Evolutionary conservation across 2,888 invertebrate genomes (phyloP), one percentile per base, ranked within the genome.

Genomic region (Drosophila falleni): DNA sequence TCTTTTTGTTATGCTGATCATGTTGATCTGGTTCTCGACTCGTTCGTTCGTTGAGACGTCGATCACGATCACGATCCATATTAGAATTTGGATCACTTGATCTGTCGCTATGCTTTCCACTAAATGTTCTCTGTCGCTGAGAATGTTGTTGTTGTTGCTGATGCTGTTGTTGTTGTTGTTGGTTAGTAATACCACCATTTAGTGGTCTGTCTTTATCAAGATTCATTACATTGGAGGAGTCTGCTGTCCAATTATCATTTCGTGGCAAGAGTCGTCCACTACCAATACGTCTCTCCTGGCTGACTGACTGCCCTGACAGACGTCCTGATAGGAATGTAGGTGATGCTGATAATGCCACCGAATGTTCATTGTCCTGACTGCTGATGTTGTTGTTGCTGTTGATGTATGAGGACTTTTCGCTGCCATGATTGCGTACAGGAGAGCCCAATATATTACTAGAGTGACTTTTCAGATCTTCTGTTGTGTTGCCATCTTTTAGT

Each of bases 191-290:
- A 50, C 35, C 73, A 29, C 56, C 76, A 71, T 72, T 70, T 6
- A 53, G 60, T 2, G 65, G 23, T 26, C 19, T 60, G 13, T 87
- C 81, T 13, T 76, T 88, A 11, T 81, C 80, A 6, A 29, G 0
- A 44, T 29, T 65, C 19, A 16, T 37, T 8, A 23, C 37, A 26
- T 51, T 37, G 13, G 61, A n/a, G 0, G 61, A n/a, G 0, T 82
- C 77, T 5, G 69, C 42, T 2, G 77, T 74, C 94, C 94, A 94
- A 69, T 89, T 90, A 16, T 91, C 91, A 64, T 92, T 93, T 33
- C 96, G 94, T 71, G 96, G 94, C 9, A 91, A 64, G 71, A 98
- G 95, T 10, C 98, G 95, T 0, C 98, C 97, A 84, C 97, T 97
- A 5, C 97, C 97, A 88, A 97, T 97, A 49, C 97, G 95, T 16